Evolutionary conservation across 2,797 vertebrate genomes (phyloP), one percentile per base, ranked within the genome.

Genomic region (Gymnoscopelus microlampas): DNA sequence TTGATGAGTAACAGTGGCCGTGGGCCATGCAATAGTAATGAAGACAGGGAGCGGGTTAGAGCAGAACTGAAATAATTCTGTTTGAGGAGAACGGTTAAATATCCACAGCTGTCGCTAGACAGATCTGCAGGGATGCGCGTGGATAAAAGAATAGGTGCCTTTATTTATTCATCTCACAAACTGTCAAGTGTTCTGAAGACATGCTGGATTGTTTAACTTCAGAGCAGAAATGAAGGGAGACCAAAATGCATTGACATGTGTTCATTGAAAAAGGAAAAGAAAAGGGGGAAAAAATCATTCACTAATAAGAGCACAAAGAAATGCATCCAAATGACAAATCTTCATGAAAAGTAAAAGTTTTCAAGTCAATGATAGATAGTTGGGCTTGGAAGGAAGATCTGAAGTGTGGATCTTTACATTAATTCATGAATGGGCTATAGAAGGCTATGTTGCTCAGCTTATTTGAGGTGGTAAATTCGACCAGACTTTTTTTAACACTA

Each of bases 1-100:
- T 87, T 80, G 85, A 92, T 89, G 88, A 90, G 85, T 89, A 77
- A 80, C 89, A 85, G 84, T 88, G 87, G 90, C 89, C 84, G 81
- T 10, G 68, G 84, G 86, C 85, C 87, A 93, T 94, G 90, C 90
- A 94, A 92, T 93, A 92, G 86, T 94, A 91, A 94, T 94, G 92
- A 93, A 87, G 76, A 81, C 70, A 71, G 90, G 90, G 90, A 92
- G 79, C 44, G 15, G 71, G 69, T 84, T 85, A 74, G 68, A 89
- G 80, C 85, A 83, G 81, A 89, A 91, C 77, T 81, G 85, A 91
- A 91, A 92, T 91, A 88, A 93, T 94, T 93, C 89, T 87, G 87
- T 93, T 92, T 93, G 90, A 92, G 90, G 80, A 88, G 89, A 86
- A 89, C 68, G 29, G 83, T 91, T 92, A 91, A 93, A 91, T 89